These are phyloP conservation scores for Peribatodes rhomboidaria DNA, from an alignment of 2,888 invertebrate genomes.

Conservation along the genomic window DNA sequence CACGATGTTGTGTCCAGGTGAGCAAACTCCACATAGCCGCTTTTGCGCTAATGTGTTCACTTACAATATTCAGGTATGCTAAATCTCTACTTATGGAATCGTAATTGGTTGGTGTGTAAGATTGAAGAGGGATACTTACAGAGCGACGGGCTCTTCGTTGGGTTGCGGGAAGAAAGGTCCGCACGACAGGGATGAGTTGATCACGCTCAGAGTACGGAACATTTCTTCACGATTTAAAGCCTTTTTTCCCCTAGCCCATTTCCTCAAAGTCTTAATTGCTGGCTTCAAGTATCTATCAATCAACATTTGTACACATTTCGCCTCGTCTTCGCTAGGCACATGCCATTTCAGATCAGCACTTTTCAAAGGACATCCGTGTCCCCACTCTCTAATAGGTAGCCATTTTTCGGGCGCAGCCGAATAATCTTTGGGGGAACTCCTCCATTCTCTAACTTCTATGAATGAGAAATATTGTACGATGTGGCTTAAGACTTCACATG, in stretches of 20 bases:
- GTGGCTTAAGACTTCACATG: slow-evolving; percentile 87
- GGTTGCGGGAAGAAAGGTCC: slow-evolving; percentile 89
- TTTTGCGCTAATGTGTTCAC: too few relatives aligned
- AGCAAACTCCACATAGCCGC: too few relatives aligned
- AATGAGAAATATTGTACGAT: slow-evolving; percentile 87
- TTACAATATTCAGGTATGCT: too few relatives aligned
- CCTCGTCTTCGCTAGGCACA: slow-evolving; percentile 90
- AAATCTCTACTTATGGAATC: not conserved
- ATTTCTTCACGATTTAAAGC: slow-evolving; percentile 89
- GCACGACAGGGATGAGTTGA: slow-evolving; percentile 89
- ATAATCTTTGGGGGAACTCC: slow-evolving; percentile 87
- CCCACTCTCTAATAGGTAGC: slow-evolving; percentile 94
- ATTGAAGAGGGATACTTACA: slow-evolving; percentile 76
- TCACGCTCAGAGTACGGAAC: slow-evolving; percentile 88
- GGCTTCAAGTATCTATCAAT: slow-evolving; percentile 88
- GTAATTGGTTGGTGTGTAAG: slow-evolving; percentile 5
- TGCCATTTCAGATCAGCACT: slow-evolving; percentile 92
- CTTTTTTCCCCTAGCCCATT: slow-evolving; percentile 83
- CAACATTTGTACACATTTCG: slow-evolving; percentile 88
- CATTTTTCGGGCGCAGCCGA: slow-evolving; percentile 89
- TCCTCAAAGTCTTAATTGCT: slow-evolving; percentile 87
- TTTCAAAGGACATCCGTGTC: slow-evolving; percentile 88
- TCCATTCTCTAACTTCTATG: slow-evolving; percentile 88
- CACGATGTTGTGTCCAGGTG: too few relatives aligned
- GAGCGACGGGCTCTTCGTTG: slow-evolving; percentile 85